Evolutionary conservation across 2,113 vertebrate species (phyloP), one percentile per base, ranked within the genome.

Genomic region (Nothocercus nigrocapillus): DNA sequence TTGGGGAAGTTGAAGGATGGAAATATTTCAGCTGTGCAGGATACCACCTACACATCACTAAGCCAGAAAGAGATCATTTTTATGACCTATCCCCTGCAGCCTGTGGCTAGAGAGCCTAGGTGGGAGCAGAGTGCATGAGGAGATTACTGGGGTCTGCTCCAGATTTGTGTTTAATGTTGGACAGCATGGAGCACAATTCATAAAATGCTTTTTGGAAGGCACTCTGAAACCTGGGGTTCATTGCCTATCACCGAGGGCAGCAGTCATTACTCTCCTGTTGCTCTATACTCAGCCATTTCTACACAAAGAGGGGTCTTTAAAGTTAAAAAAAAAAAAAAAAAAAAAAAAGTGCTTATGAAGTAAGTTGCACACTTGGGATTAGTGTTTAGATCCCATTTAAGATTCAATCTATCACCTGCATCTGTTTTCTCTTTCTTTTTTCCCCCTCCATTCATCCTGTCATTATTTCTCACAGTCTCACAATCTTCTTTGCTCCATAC

Each of bases 321-420:
- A 68, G 24, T 36, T 5, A 68, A 56, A 49, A 74, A 70, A 28
- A 54, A 25, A 51, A 51, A 53, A 13, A 27, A 53, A 28, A 19
- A 54, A 16, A 19, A 32, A 32, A 10, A 22, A 47, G 28, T 6
- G 9, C 30, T 42, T 53, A 25, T 47, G 44, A 54, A 67, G 16
- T 27, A 67, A 83, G 9, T 63, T 28, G 10, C 3, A 45, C 19
- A 7, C 6, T 67, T 67, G 8, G 18, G 8, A 49, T 69, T 49
- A 36, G 17, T 36, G 21, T 56, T 68, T 73, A 15, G 15, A 67
- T 42, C 67, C 79, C 10, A 8, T 45, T 54, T 63, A 44, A 62
- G 18, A 49, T 24, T 56, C 7, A 79, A 42, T 1, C 0, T 38
- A n/a, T 74, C 56, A 4, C 2, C 1, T 38, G 9, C 3, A 13